phyloP scores from a whole-genome alignment of 2,797 vertebrate species.

The Allobates femoralis region DNA sequence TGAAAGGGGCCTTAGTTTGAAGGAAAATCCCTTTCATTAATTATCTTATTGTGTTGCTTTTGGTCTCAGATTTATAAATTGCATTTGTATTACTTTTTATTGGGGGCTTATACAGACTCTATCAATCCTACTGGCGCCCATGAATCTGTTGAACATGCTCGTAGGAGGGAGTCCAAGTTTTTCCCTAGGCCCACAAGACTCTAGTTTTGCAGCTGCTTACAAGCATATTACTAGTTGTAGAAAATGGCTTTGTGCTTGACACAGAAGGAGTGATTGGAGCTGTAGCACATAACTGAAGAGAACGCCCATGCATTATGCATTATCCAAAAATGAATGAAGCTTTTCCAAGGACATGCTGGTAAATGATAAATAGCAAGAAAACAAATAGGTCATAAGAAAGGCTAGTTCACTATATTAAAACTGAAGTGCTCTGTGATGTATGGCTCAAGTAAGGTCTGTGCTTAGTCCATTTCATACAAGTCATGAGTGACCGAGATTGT shows the following conservation, averaged over 20 bases:
- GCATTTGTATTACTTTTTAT: too few relatives aligned
- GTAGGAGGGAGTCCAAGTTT: too few relatives aligned
- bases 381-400: not conserved
- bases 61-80: too few relatives aligned
- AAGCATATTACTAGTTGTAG: not conserved
- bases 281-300: not conserved
- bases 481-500: slow-evolving; percentile 12
- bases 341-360: not conserved
- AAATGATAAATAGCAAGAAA: not conserved
- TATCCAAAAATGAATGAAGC: not conserved
- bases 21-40: too few relatives aligned
- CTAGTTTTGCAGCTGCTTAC: too few relatives aligned
- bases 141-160: too few relatives aligned
- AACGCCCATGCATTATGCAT: not conserved
- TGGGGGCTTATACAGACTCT: too few relatives aligned
- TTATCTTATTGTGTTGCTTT: too few relatives aligned
- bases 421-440: not conserved
- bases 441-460: not conserved
- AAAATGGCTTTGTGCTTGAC: not conserved
- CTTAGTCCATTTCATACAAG: not conserved
- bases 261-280: not conserved
- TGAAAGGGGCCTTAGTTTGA: too few relatives aligned
- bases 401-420: not conserved
- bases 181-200: too few relatives aligned
- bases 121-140: too few relatives aligned